Evolutionary conservation across 2,113 vertebrate species (phyloP).

Genomic region (Proteles cristata): DNA sequence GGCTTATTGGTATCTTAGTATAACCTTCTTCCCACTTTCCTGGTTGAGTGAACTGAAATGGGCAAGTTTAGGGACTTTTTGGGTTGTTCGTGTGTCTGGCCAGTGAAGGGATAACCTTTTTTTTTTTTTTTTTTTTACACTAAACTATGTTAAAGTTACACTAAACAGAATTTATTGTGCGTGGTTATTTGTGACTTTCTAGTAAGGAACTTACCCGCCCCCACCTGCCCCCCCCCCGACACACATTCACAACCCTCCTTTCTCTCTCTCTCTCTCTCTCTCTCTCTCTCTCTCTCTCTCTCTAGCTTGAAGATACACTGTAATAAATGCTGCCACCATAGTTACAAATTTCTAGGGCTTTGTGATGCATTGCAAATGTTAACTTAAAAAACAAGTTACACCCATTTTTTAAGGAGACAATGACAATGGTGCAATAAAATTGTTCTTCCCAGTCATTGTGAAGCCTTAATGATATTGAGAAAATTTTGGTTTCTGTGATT

Average conservation of each 20-base stretch:
- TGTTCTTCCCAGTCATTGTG: neutral
- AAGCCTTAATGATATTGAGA: neutral
- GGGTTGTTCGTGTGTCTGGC: neutral
- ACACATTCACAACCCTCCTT: too few species aligned
- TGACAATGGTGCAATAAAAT: neutral
- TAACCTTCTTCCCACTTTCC: slow-evolving; percentile 26
- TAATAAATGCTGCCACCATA: neutral
- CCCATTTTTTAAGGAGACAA: neutral
- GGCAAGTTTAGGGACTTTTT: neutral
- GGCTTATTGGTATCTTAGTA: slow-evolving; percentile 65
- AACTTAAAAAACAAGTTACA: neutral
- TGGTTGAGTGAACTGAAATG: neutral
- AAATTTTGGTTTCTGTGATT: slow-evolving; percentile 5
- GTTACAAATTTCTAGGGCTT: neutral
- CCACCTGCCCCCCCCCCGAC: neutral
- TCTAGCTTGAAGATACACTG: neutral
- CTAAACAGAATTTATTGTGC: neutral
- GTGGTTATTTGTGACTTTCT: neutral
- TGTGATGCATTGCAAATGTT: neutral
- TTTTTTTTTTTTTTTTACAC: neutral
- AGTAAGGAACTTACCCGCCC: neutral
- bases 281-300: neutral
- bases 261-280: too few species aligned
- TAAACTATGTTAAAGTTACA: neutral
- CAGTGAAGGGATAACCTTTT: neutral